These are phyloP conservation scores for Calycopis cecrops DNA, from an alignment of 1,140 invertebrate species.

Conservation along the genomic window DNA sequence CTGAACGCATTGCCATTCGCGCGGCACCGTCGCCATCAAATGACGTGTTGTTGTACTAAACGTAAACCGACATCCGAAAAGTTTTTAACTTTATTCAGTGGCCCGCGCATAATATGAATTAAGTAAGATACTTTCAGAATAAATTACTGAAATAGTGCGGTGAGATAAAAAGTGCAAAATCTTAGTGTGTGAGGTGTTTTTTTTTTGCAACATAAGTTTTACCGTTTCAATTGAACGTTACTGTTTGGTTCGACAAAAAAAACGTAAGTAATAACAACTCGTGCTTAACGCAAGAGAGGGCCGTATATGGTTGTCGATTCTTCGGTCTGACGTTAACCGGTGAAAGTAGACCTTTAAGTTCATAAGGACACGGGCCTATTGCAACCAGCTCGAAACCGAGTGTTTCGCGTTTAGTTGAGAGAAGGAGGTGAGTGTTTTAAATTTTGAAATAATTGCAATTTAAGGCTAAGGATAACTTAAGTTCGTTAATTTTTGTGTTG, in stretches of 20 bases:
- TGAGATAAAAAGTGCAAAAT: constrained; percentile 44
- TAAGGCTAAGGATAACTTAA: not conserved
- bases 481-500: too few relatives aligned
- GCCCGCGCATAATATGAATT: constrained; percentile 34
- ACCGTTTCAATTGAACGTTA: constrained; percentile 68
- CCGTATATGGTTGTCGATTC: constrained; percentile 63
- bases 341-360: constrained; percentile 72
- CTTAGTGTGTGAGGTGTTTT: constrained; percentile 54
- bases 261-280: constrained; percentile 54
- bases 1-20: constrained; percentile 40
- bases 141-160: constrained; percentile 32
- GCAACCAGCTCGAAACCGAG: constrained; percentile 56
- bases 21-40: constrained; percentile 45
- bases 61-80: constrained; percentile 50
- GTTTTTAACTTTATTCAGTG: constrained; percentile 55
- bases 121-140: constrained; percentile 14
- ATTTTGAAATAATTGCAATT: not conserved
- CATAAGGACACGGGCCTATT: constrained; percentile 61
- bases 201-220: constrained; percentile 48
- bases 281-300: constrained; percentile 50
- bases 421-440: constrained; percentile 52
- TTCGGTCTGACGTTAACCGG: constrained; percentile 52
- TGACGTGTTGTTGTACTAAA: constrained; percentile 33
- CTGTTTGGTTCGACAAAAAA: constrained; percentile 65
- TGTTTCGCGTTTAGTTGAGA: constrained; percentile 58